Base-by-base conservation (phyloP, 2,113 vertebrate species). In the Eleginops maclovinus region DNA sequence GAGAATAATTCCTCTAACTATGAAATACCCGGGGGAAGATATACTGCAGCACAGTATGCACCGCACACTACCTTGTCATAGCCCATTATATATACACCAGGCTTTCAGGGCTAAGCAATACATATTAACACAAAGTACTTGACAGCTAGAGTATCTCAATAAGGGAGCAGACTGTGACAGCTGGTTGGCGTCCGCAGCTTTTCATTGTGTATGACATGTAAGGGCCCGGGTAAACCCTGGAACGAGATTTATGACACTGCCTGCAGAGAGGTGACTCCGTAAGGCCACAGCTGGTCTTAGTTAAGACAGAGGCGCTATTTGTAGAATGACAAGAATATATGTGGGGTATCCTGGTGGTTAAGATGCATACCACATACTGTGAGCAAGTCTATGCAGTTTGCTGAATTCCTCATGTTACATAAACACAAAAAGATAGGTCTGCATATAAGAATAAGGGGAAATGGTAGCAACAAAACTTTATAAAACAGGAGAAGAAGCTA, bases 111-210 rank as follows among this genome's bases (percentile, higher is more conserved):
- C 31, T 4, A 19, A 14, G 66, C 47, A 50, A 84, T 86, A 81
- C 36, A 88, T 83, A 70, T 55, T 10, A 67, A 76, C 51, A 61
- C 49, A 76, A 83, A 70, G 80, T 51, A 75, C 14, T 74, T 72
- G 51, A 88, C 83, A 65, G 68, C 46, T 71, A 36, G 62, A 66
- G 65, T 40, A 60, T 81, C 76, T 79, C 63, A 72, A 63, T 79
- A 74, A 70, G 51, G 43, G 75, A 82, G 64, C 67, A 76, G 75
- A 77, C 64, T 53, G 78, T 81, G 88, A 89, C 87, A 91, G 87
- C 88, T 90, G 88, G 46, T 75, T 65, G 80, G 78, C 28, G 58
- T 82, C 64, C 67, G 73, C 56, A 1, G 55, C 81, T 77, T 84
- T 68, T 83, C 64, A 85, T 81, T 75, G 67, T 83, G 62, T 74